phyloP scores from a whole-genome alignment of 2,888 invertebrate genomes.

The Notodonta dromedarius region DNA sequence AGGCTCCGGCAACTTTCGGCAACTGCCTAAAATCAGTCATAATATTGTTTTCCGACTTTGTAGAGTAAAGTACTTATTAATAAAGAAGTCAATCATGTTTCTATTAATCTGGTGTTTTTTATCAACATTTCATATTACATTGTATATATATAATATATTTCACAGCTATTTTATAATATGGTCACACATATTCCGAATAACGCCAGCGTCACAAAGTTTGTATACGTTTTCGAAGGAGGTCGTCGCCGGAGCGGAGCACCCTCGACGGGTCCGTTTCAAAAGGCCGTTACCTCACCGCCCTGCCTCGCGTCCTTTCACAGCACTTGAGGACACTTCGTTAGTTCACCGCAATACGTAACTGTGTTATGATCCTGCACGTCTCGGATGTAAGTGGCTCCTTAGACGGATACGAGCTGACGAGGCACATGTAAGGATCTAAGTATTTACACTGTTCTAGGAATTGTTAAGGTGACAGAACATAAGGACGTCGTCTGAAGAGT shows the following conservation, averaged over 20 bases:
- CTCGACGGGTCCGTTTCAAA: conserved; percentile 44
- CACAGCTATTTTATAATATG: neutral
- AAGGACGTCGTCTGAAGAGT: neutral
- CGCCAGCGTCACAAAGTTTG: conserved; percentile 31
- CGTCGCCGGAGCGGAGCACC: conserved; percentile 28
- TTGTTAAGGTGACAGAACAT: neutral
- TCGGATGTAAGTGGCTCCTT: conserved; percentile 34
- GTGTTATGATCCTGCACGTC: conserved; percentile 63
- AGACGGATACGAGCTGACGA: conserved; percentile 11
- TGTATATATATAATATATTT: no score
- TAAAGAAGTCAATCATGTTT: no score
- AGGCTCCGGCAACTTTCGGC: no score
- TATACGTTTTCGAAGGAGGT: conserved; percentile 31
- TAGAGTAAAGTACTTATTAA: no score
- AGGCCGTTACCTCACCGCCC: conserved; percentile 44
- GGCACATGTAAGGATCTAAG: conserved; percentile 1
- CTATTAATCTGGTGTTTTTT: no score
- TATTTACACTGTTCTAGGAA: neutral
- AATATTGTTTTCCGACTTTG: no score
- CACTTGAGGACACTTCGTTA: conserved; percentile 61
- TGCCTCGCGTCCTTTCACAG: conserved; percentile 51
- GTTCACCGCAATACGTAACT: conserved; percentile 49
- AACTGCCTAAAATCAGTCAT: no score
- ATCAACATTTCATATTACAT: no score
- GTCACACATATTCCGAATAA: conserved; percentile 14